Evolutionary conservation across 2,888 invertebrate species (phyloP).

Genomic region (Synanthedon formicaeformis): DNA sequence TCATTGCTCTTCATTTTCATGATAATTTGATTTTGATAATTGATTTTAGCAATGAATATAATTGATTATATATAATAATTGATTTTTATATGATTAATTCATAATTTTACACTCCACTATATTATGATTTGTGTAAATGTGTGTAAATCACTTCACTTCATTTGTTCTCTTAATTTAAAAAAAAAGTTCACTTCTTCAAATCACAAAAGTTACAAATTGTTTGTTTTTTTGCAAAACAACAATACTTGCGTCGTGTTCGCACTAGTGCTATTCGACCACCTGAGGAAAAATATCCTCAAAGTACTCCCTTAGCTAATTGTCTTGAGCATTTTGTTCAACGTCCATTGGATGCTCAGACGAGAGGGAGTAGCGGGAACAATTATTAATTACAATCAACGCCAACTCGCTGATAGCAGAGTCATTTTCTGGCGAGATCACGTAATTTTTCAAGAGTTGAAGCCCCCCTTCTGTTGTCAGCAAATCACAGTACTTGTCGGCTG

Average conservation of each 20-base stretch:
- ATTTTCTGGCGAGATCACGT: conserved; percentile 73
- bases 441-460: conserved; percentile 75
- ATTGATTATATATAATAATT: too few species aligned
- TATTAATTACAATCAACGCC: conserved; percentile 75
- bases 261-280: conserved; percentile 21
- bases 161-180: too few species aligned
- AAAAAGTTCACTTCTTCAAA: too few species aligned
- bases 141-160: too few species aligned
- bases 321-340: conserved; percentile 6
- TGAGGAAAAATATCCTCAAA: conserved; percentile 40
- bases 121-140: too few species aligned
- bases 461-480: conserved; percentile 91
- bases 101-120: too few species aligned
- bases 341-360: neutral
- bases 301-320: conserved; percentile 45
- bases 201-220: too few species aligned
- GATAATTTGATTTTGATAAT: too few species aligned
- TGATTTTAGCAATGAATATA: too few species aligned
- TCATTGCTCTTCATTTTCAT: too few species aligned
- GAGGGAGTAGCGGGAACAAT: conserved; percentile 58
- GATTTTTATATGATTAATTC: too few species aligned
- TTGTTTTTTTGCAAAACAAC: too few species aligned
- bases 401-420: conserved; percentile 77
- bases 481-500: conserved; percentile 93
- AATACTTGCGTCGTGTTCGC: neutral